A percentile compares a stretch with the other conserved stretches of the same genome.
These are phyloP conservation scores for Anolis carolinensis DNA, from an alignment of 2,113 vertebrate genomes.

Conservation along the genomic window DNA sequence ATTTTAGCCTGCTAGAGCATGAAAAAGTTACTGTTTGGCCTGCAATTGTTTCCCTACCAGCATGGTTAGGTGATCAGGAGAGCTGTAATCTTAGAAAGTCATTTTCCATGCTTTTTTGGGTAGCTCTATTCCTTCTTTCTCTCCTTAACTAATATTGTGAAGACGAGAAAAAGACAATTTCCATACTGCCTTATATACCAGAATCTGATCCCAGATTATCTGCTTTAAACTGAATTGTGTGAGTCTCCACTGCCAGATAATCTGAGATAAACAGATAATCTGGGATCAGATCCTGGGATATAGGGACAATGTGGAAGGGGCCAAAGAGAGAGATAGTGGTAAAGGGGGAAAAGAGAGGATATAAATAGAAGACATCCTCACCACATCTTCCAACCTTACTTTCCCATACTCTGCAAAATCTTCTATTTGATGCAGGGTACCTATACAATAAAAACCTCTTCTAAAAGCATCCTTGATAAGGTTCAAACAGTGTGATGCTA, in stretches of 20 bases:
- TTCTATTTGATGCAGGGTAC: not conserved
- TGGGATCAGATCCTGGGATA: too few relatives aligned
- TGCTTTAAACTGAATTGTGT: too few relatives aligned
- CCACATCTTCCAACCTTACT: not conserved
- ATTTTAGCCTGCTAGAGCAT: too few relatives aligned
- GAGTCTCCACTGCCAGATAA: too few relatives aligned
- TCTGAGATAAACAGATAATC: too few relatives aligned
- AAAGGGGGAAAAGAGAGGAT: not conserved
- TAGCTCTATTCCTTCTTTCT: not conserved
- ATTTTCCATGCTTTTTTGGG: not conserved
- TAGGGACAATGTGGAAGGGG: too few relatives aligned
- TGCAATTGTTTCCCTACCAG: too few relatives aligned
- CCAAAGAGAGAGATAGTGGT: not conserved
- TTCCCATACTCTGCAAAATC: not conserved
- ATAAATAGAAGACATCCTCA: not conserved
- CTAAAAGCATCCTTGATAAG: not conserved
- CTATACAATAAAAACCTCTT: not conserved
- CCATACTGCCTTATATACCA: too few relatives aligned
- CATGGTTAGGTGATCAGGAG: too few relatives aligned
- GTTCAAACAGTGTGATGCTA: not conserved
- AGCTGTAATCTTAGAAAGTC: too few relatives aligned
- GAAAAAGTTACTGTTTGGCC: too few relatives aligned
- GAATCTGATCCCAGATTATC: too few relatives aligned
- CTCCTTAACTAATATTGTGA: not conserved
- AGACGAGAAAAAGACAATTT: not conserved